Evolutionary conservation across 2,888 invertebrate genomes (phyloP), one percentile per base, ranked within the genome.

Genomic region (Sinodicranocentrus sp.): DNA sequence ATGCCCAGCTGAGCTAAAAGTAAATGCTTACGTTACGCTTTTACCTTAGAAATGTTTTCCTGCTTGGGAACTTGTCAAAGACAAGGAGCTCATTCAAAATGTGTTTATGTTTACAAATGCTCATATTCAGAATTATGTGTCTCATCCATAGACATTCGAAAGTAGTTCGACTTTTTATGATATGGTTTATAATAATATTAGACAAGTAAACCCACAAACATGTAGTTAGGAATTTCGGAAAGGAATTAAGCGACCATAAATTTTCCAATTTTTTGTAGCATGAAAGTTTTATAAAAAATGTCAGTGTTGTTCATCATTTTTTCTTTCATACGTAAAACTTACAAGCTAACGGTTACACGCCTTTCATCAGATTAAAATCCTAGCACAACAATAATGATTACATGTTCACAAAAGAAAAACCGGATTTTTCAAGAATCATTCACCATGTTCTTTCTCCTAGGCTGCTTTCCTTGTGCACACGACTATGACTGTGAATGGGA

Each of bases 11-110:
- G 71, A 83, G 71, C 82, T 52, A 71, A 77, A 76, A 77, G 77
- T 44, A 83, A 83, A 83, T 83, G 65, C 77, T 83, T 71, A 33
- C 71, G 76, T 83, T 83, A 67, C 82, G 77, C 77, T 77, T 83
- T 83, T 83, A 76, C 75, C 54, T n/a, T n/a, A n/a, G n/a, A n/a
- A n/a, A n/a, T n/a, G n/a, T n/a, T n/a, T n/a, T n/a, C n/a, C n/a
- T n/a, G n/a, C n/a, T n/a, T n/a, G n/a, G n/a, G n/a, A n/a, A n/a
- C n/a, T n/a, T n/a, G n/a, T n/a, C n/a, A n/a, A n/a, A 43, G 26
- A 48, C 26, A 73, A 43, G 63, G 26, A 21, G 1, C 23, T 72
- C 43, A 39, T 72, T 59, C 39, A 39, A 39, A 25, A 39, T 39
- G 39, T 39, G 5, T 13, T 39, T 13, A 39, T 39, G 6, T 39